These are phyloP conservation scores for Parazoanthus darwini DNA, from an alignment of 92 coral and sea anemone species.

Conservation along the genomic window DNA sequence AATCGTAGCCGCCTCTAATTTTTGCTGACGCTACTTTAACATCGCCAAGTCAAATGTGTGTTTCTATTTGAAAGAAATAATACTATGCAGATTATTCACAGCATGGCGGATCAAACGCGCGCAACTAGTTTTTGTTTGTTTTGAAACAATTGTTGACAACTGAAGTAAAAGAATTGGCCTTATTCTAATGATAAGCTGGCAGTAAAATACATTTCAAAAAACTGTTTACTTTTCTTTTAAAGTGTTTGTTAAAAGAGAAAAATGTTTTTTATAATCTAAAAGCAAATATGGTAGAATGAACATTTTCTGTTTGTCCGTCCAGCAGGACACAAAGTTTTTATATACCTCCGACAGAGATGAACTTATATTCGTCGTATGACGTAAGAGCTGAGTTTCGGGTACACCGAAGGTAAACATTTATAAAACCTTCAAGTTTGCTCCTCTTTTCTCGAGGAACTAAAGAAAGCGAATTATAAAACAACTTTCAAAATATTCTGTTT, in stretches of 20 bases:
- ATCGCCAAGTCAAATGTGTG: neutral
- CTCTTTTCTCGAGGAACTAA: too few relatives aligned
- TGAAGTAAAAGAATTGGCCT: neutral
- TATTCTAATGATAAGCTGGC: neutral
- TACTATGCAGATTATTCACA: conserved; percentile 13
- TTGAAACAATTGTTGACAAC: neutral
- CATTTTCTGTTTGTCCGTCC: neutral
- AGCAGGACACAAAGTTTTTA: too few relatives aligned
- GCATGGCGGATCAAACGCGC: neutral
- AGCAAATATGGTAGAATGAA: too few relatives aligned
- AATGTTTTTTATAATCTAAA: too few relatives aligned
- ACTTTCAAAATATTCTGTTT: too few relatives aligned
- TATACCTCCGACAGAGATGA: too few relatives aligned
- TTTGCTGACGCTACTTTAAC: neutral
- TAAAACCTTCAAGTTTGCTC: too few relatives aligned
- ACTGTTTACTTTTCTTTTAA: neutral
- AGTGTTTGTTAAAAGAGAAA: neutral
- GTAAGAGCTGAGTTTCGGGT: too few relatives aligned
- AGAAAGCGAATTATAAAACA: too few relatives aligned
- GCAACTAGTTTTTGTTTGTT: neutral
- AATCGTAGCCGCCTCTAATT: neutral
- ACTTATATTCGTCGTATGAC: too few relatives aligned
- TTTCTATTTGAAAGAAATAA: neutral
- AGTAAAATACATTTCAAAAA: neutral
- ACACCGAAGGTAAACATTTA: too few relatives aligned